phyloP scores from a whole-genome alignment of 2,113 vertebrate species.

The Phaetusa simplex region DNA sequence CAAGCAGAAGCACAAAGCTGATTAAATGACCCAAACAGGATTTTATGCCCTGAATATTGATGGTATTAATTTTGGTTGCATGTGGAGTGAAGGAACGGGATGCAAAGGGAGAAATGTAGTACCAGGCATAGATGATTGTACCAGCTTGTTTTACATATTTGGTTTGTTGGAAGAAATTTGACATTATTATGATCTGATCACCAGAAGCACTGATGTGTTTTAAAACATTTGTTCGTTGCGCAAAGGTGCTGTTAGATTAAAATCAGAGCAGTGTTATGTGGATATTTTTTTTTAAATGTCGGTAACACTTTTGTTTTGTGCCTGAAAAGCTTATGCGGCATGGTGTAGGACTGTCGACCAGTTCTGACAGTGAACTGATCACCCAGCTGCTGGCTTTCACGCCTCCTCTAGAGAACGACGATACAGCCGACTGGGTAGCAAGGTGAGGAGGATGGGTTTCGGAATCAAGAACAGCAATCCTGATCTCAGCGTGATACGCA shows the following conservation, averaged over 20 bases:
- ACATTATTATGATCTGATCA: not conserved
- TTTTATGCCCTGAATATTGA: not conserved
- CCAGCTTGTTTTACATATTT: not conserved
- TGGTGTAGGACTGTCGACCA: constrained; percentile 93
- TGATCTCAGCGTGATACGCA: not conserved
- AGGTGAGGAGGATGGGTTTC: constrained; percentile 74
- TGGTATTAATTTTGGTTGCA: not conserved
- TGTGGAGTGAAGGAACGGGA: not conserved
- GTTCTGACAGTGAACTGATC: constrained; percentile 97
- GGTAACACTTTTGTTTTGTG: not conserved
- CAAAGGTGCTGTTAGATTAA: not conserved
- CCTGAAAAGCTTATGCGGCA: constrained; percentile 89
- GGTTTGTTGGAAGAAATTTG: not conserved
- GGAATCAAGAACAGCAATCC: not conserved
- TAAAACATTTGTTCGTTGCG: not conserved
- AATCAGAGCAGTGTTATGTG: not conserved
- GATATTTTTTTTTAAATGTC: not conserved
- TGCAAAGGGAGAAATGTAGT: not conserved
- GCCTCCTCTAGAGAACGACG: constrained; percentile 89
- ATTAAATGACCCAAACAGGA: not conserved
- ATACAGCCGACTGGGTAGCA: constrained; percentile 94
- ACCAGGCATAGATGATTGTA: not conserved
- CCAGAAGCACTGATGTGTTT: not conserved
- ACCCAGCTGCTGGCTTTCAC: constrained; percentile 95
- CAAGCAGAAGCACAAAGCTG: not conserved